Evolutionary conservation across 2,888 invertebrate species (phyloP), one percentile per base, ranked within the genome.

Genomic region (Muscina levida): DNA sequence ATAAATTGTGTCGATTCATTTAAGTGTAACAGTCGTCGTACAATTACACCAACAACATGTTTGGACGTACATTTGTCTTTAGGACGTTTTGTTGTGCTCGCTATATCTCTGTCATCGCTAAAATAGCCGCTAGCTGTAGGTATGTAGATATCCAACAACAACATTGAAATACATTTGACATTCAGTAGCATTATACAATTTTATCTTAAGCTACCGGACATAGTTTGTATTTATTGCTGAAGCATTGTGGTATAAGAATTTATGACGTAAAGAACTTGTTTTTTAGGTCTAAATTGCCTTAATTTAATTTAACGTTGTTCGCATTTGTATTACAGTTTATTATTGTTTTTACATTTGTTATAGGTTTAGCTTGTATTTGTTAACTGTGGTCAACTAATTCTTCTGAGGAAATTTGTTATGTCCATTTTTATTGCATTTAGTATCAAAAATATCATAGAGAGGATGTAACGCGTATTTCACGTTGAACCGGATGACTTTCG

Each of bases 181-280:
- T 68, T 68, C 53, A 15, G n/a, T 56, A n/a, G n/a, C 4, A 51
- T 51, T 67, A 24, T 26, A 8, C 44, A 44, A 53, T 11, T 42
- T 37, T n/a, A n/a, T n/a, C n/a, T 68, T 68, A 39, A 42, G 68
- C 53, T 68, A 68, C 68, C 68, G 68, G 68, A 68, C 53, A 68
- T 51, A 51, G 51, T 22, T 72, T 72, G n/a, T 26, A 11, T 26
- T 5, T 56, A 15, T n/a, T n/a, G n/a, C n/a, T 56, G 4, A 3
- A 4, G 53, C 13, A 8, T 22, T 48, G 17, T 51, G 5, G 8
- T 51, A 17, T 11, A 19, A 17, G 59, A 42, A n/a, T 62, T 51
- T 62, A 39, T 62, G 62, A 42, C 42, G 62, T 37, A 62, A 42
- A 62, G 19, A 62, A 39, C 62, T 42, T 13, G 62, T 42, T 56